Base-by-base conservation (phyloP, 2,797 vertebrate genomes). In the Falco naumanni region DNA sequence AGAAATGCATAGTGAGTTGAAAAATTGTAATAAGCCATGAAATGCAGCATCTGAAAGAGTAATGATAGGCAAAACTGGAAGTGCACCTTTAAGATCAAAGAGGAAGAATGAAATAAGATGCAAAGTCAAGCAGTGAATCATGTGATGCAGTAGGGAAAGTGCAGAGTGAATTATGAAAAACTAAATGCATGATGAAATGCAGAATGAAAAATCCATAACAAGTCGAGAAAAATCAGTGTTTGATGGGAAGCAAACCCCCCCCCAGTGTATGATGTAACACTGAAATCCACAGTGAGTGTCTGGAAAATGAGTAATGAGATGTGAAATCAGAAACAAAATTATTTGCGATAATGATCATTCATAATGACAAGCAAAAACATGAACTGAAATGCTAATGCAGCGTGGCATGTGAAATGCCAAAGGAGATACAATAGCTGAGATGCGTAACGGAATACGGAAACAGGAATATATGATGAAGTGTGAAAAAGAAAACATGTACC, bases 301-400 rank as follows among this genome's bases (percentile, higher is more conserved):
- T 87, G 60, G 74, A 79, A 92, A 87, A 89, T 34, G 37, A 87
- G 43, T 87, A 84, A 89, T 69, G 84, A 84, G 84, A 90, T 45
- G 57, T 94, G 86, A 95, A 94, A 93, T 76, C 92, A 89, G 70
- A 89, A 95, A 56, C 78, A 76, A 82, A 93, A 87, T 93, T 0
- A 84, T 92, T 84, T 84, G 34, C 45, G 66, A n/a, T 76, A 90
- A 80, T 5, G 7, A 65, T 90, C 70, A 95, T 77, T 89, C 63
- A 87, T 56, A 76, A 89, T 48, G 81, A 87, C 80, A 92, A 77
- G 39, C 26, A 39, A 93, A 89, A 90, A 3, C 37, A 93, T 74
- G 60, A 93, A 69, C 1, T 6, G 1, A 90, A 92, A 89, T 89
- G 74, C 19, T 92, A 94, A 91, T 66, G 61, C 59, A 72, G 43